These are phyloP conservation scores for Agrenia bidenticulata DNA, from an alignment of 2,888 invertebrate genomes.

Conservation along the genomic window DNA sequence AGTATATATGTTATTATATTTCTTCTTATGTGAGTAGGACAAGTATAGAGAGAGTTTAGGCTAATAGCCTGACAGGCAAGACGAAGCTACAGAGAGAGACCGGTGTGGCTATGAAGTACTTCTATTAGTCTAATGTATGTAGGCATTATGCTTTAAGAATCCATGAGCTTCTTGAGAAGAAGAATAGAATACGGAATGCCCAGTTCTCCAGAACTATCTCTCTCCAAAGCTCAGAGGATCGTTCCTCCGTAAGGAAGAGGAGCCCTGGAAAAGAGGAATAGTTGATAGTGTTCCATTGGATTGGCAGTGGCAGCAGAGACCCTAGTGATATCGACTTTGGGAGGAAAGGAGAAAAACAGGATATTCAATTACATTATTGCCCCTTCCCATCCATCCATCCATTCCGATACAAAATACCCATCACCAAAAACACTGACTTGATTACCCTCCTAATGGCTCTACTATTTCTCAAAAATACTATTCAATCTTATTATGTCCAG, in stretches of 20 bases:
- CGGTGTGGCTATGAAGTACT: too few relatives aligned
- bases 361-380: slow-evolving; percentile 42
- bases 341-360: slow-evolving; percentile 18
- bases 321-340: background rate
- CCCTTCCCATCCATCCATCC: slow-evolving; percentile 24
- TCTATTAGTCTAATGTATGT: background rate
- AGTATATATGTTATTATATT: too few relatives aligned
- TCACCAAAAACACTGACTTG: slow-evolving; percentile 12
- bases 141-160: slow-evolving; percentile 11
- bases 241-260: too few relatives aligned
- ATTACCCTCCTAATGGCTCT: slow-evolving; percentile 14
- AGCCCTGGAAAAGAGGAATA: background rate
- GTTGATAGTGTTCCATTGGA: background rate
- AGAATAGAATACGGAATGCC: background rate
- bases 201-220: background rate
- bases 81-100: too few relatives aligned
- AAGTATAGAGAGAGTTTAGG: too few relatives aligned
- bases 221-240: background rate
- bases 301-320: background rate
- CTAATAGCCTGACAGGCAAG: too few relatives aligned
- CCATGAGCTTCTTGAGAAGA: background rate
- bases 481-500: background rate
- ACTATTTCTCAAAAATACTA: slow-evolving; percentile 8
- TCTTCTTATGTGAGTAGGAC: too few relatives aligned
- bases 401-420: slow-evolving; percentile 6